phyloP scores from a whole-genome alignment of 2,888 invertebrate genomes.

The Dysmachus trigonus region DNA sequence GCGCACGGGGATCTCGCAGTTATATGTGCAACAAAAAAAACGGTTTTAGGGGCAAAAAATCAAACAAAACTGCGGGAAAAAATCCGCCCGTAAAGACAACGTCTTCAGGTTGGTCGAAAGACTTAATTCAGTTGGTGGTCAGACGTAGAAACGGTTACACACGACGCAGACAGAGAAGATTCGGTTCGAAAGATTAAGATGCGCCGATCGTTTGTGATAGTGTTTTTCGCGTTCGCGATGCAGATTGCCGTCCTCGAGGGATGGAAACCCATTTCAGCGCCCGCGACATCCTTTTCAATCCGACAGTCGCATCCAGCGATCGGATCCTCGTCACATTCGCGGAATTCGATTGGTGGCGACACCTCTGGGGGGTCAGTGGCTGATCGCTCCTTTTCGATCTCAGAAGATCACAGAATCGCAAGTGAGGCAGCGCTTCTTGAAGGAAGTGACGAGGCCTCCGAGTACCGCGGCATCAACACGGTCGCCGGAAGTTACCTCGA shows the following conservation, averaged over 20 bases:
- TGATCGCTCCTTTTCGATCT: not conserved
- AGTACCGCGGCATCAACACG: conserved; percentile 8
- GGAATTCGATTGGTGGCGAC: conserved; percentile 1
- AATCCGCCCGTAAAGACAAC: conserved; percentile 17
- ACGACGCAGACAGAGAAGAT: not conserved
- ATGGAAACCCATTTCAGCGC: conserved; percentile 58
- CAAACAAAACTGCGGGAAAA: not conserved
- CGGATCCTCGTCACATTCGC: conserved; percentile 52
- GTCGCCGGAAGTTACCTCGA: conserved; percentile 21
- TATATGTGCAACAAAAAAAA: not conserved
- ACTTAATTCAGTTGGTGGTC: conserved; percentile 19
- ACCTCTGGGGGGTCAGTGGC: not conserved
- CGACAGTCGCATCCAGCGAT: conserved; percentile 61
- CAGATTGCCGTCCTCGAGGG: conserved; percentile 35
- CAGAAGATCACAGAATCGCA: conserved; percentile 15
- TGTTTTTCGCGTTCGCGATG: conserved; percentile 45
- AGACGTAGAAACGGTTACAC: conserved; percentile 22
- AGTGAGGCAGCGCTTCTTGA: not conserved
- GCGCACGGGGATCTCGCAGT: not conserved
- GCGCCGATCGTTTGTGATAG: conserved; percentile 28
- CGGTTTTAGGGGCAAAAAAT: not conserved
- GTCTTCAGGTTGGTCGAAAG: conserved; percentile 27
- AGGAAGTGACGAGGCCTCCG: conserved; percentile 29
- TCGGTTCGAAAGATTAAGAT: not conserved
- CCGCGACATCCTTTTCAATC: conserved; percentile 54